Evolutionary conservation across 2,888 invertebrate species (phyloP).

Genomic region (Lasioglossum morio): DNA sequence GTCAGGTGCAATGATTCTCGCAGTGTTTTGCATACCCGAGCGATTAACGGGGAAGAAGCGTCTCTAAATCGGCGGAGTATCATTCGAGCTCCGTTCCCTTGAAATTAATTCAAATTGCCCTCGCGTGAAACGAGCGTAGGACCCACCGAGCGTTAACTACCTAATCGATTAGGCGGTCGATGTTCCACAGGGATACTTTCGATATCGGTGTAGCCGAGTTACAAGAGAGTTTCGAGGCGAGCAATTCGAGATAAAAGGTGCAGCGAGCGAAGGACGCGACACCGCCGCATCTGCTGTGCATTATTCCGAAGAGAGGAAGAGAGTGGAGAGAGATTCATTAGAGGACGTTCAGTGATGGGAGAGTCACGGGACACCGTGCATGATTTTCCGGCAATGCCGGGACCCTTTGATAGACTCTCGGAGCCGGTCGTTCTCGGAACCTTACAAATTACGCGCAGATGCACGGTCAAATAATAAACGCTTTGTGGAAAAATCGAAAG

Average conservation of each 20-base stretch:
- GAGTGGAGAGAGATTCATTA: background rate
- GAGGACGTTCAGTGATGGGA: background rate
- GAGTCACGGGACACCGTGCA: background rate
- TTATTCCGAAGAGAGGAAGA: background rate
- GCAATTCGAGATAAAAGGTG: constrained; percentile 10
- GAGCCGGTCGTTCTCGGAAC: constrained; percentile 26
- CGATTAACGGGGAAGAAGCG: background rate
- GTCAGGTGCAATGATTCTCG: constrained; percentile 7
- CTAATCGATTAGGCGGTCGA: constrained; percentile 4
- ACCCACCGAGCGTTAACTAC: constrained; percentile 7
- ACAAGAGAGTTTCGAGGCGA: background rate
- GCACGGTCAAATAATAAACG: constrained; percentile 10
- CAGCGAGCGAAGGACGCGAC: constrained; percentile 8
- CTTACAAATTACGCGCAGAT: constrained; percentile 21
- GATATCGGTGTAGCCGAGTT: constrained; percentile 22
- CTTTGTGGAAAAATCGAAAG: constrained; percentile 30
- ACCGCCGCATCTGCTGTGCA: background rate
- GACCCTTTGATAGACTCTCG: constrained; percentile 9
- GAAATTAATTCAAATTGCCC: constrained; percentile 1
- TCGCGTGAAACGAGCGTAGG: background rate
- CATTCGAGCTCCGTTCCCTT: background rate
- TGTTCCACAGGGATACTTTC: background rate
- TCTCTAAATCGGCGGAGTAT: background rate
- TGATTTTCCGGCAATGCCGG: constrained; percentile 11
- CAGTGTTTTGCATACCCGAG: background rate